These are phyloP conservation scores for Dryas iulia DNA, from an alignment of 1,140 invertebrate genomes.

Conservation along the genomic window DNA sequence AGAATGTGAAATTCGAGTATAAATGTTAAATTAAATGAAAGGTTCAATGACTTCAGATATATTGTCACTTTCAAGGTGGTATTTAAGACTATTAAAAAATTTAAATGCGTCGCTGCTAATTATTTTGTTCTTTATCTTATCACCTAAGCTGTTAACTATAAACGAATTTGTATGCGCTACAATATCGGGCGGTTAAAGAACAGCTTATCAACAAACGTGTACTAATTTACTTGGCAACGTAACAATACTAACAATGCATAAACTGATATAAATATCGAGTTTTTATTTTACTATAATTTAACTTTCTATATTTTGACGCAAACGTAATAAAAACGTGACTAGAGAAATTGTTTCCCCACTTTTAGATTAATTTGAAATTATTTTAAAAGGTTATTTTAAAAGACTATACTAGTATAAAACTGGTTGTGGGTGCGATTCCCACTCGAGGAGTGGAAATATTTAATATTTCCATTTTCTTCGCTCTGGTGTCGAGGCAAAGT, in stretches of 20 bases:
- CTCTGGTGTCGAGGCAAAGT: no score
- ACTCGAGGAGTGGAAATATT: no score
- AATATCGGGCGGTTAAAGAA: conserved; percentile 5
- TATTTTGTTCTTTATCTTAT: conserved; percentile 16
- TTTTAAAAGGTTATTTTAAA: no score
- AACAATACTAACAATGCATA: background rate
- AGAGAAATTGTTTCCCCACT: no score
- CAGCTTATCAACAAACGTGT: conserved; percentile 2
- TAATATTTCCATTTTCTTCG: no score
- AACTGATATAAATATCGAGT: background rate
- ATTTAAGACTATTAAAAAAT: background rate
- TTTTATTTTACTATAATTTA: background rate
- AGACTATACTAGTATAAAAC: no score
- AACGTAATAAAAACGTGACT: no score
- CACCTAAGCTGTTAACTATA: conserved; percentile 8
- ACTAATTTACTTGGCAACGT: background rate
- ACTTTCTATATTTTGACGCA: background rate
- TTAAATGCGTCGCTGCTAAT: conserved; percentile 3
- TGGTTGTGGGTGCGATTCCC: no score
- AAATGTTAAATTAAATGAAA: background rate
- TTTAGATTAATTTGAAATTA: no score
- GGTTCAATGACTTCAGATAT: background rate
- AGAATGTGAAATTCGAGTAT: background rate
- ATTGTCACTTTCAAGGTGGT: background rate
- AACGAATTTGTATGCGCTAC: conserved; percentile 7